These are phyloP conservation scores for Stichopus chloronotus DNA, from an alignment of 35 echinoderm and acorn worm genomes.

Conservation along the genomic window DNA sequence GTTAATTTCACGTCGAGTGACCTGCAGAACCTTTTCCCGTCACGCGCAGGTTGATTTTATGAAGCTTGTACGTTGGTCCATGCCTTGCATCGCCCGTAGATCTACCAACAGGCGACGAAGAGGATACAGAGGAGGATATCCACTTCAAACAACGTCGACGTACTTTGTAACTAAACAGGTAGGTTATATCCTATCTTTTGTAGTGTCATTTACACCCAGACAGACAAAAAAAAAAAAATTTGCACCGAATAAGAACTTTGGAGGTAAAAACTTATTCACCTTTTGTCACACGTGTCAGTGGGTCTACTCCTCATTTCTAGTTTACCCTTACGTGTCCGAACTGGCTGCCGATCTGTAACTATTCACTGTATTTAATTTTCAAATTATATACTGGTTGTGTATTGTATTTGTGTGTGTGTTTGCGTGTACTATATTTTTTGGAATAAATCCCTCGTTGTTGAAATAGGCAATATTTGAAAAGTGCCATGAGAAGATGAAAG, in stretches of 20 bases:
- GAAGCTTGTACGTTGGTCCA: conserved; percentile 13
- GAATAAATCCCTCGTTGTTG: too few relatives aligned
- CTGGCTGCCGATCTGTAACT: too few relatives aligned
- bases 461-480: too few relatives aligned
- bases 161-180: neutral
- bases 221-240: neutral
- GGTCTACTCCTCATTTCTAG: neutral
- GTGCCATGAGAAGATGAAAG: too few relatives aligned
- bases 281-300: neutral
- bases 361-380: too few relatives aligned
- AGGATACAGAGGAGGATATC: neutral
- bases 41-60: neutral
- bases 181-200: neutral
- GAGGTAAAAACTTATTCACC: neutral
- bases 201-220: neutral
- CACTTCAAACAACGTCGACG: neutral
- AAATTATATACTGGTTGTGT: too few relatives aligned
- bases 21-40: neutral
- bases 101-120: neutral
- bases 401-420: too few relatives aligned
- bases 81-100: neutral
- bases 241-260: neutral
- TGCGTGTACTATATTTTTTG: too few relatives aligned
- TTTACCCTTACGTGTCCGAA: too few relatives aligned
- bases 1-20: neutral